These are phyloP conservation scores for Cygnus olor DNA, from an alignment of 2,797 vertebrate species.

Conservation along the genomic window DNA sequence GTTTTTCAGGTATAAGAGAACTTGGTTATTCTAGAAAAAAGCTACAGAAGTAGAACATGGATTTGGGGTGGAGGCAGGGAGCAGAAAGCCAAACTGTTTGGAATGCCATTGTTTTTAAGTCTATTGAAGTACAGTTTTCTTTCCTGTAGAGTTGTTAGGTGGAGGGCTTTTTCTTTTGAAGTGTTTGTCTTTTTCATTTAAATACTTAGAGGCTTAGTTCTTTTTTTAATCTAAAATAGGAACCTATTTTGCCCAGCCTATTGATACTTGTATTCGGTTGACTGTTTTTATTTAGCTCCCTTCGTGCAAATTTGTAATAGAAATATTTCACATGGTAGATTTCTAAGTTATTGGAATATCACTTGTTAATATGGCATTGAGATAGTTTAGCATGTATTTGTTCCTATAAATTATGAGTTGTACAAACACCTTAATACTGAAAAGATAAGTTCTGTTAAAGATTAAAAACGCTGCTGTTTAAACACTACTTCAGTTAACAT, in stretches of 20 bases:
- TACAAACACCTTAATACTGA: neutral
- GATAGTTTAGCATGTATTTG: neutral
- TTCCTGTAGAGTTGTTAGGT: neutral
- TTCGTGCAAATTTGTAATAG: neutral
- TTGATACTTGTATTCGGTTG: neutral
- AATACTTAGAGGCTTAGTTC: neutral
- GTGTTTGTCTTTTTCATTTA: neutral
- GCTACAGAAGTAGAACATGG: neutral
- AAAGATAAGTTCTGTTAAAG: neutral
- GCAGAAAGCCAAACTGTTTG: neutral
- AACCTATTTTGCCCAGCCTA: neutral
- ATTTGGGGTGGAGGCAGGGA: neutral
- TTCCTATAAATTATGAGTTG: neutral
- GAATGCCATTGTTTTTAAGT: neutral
- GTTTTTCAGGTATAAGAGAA: conserved; percentile 90
- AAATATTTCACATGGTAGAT: neutral
- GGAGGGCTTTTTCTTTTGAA: neutral
- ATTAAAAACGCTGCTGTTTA: neutral
- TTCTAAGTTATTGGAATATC: neutral
- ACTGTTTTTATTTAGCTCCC: neutral
- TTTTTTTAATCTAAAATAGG: neutral
- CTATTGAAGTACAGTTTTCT: neutral
- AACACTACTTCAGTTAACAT: neutral
- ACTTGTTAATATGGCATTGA: neutral
- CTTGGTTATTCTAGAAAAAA: neutral